Evolutionary conservation across 2,113 vertebrate genomes (phyloP).

Genomic region (Eubucco bourcierii): DNA sequence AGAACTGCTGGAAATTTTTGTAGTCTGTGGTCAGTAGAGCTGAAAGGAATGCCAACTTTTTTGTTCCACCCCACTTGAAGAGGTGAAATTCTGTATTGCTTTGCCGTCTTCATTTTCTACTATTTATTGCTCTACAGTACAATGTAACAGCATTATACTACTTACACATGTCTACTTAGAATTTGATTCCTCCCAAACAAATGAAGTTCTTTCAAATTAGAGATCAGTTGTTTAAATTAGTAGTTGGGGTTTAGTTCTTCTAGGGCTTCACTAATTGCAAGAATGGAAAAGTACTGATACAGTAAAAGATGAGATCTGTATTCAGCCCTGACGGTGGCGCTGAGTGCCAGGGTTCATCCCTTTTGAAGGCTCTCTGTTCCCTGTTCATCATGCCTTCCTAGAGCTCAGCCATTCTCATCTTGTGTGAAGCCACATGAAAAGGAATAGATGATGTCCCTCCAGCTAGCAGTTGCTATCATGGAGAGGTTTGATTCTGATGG

Average conservation of each 20-base stretch:
- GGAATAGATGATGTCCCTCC: accelerated
- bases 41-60: background rate
- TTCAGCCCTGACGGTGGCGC: background rate
- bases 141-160: background rate
- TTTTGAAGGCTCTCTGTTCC: background rate
- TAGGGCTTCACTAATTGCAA: background rate
- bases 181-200: background rate
- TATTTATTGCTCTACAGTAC: background rate
- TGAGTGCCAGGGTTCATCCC: background rate
- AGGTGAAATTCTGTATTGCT: background rate
- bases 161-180: accelerated
- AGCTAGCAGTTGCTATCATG: background rate
- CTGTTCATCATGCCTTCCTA: background rate
- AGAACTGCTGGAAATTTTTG: background rate
- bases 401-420: background rate
- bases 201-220: background rate
- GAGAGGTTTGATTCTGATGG: background rate
- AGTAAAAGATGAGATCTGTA: background rate
- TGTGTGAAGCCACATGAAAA: background rate
- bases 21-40: background rate
- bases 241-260: background rate
- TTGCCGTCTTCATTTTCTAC: background rate
- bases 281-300: background rate
- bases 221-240: background rate
- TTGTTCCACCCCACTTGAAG: background rate